phyloP scores from a whole-genome alignment of 2,888 invertebrate genomes.

The Polyommatus iphigenia region DNA sequence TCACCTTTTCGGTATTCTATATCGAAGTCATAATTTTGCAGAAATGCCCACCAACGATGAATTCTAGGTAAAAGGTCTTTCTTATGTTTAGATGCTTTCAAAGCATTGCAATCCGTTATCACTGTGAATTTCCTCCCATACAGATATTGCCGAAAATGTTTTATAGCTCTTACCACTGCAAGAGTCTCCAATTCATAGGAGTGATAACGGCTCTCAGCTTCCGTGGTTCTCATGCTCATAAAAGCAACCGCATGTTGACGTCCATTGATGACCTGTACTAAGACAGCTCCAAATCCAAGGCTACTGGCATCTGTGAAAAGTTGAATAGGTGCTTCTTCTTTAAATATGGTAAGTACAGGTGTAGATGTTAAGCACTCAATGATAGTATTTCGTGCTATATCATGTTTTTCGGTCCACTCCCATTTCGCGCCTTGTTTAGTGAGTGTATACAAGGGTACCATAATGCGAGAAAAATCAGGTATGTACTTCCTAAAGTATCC shows the following conservation, averaged over 20 bases:
- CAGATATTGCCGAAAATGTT: constrained; percentile 47
- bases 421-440: constrained; percentile 35
- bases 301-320: constrained; percentile 45
- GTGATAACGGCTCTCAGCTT: constrained; percentile 41
- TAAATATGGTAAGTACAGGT: constrained; percentile 39
- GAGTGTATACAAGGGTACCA: constrained; percentile 38
- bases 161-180: constrained; percentile 43
- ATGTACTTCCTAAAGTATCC: constrained; percentile 39
- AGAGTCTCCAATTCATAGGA: constrained; percentile 44
- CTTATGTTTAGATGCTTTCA: constrained; percentile 48
- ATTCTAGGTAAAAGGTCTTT: constrained; percentile 45
- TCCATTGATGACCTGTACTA: constrained; percentile 34
- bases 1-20: constrained; percentile 42
- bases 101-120: constrained; percentile 46
- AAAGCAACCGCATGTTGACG: constrained; percentile 39
- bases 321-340: constrained; percentile 37
- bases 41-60: constrained; percentile 48
- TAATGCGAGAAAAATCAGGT: constrained; percentile 35
- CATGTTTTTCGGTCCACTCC: constrained; percentile 41
- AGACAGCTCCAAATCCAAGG: constrained; percentile 42
- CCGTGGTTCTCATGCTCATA: constrained; percentile 40
- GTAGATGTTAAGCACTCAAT: constrained; percentile 37
- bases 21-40: constrained; percentile 45
- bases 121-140: constrained; percentile 42
- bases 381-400: constrained; percentile 38